These are phyloP conservation scores for Diorhabda carinulata DNA, from an alignment of 1,140 invertebrate species.

Conservation along the genomic window DNA sequence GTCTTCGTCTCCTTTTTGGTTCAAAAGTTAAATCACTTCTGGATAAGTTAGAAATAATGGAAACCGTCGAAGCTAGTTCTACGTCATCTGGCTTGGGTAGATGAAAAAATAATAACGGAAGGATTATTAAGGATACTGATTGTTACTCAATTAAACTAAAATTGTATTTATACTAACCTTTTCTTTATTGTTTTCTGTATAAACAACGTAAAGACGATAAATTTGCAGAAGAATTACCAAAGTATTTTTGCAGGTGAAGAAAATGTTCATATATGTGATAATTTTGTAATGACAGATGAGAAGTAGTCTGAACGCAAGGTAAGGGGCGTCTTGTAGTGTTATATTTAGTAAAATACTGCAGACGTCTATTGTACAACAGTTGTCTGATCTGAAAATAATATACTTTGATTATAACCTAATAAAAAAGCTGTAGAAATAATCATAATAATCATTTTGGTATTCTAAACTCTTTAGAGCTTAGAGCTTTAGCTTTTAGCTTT, in stretches of 20 bases:
- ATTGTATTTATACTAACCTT: slow-evolving; percentile 41
- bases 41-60: slow-evolving; percentile 63
- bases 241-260: slow-evolving; percentile 88
- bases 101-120: background rate
- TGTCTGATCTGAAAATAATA: slow-evolving; percentile 50
- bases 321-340: slow-evolving; percentile 77
- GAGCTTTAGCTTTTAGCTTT: no score
- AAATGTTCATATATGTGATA: slow-evolving; percentile 89
- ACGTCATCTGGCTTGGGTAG: slow-evolving; percentile 10
- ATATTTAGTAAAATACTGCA: slow-evolving; percentile 79
- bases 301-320: slow-evolving; percentile 74
- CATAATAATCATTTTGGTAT: no score
- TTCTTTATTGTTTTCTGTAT: slow-evolving; percentile 59
- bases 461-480: no score
- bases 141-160: slow-evolving; percentile 34
- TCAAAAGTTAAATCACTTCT: slow-evolving; percentile 28
- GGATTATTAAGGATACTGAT: no score
- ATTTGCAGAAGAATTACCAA: slow-evolving; percentile 81
- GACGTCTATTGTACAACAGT: slow-evolving; percentile 77
- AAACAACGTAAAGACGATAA: slow-evolving; percentile 78
- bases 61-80: slow-evolving; percentile 50
- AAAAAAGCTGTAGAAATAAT: no score
- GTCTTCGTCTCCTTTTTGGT: slow-evolving; percentile 18
- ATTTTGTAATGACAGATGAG: slow-evolving; percentile 83
- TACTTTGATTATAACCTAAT: no score